phyloP scores from a whole-genome alignment of 2,113 vertebrate species.

The Centropristis striata region DNA sequence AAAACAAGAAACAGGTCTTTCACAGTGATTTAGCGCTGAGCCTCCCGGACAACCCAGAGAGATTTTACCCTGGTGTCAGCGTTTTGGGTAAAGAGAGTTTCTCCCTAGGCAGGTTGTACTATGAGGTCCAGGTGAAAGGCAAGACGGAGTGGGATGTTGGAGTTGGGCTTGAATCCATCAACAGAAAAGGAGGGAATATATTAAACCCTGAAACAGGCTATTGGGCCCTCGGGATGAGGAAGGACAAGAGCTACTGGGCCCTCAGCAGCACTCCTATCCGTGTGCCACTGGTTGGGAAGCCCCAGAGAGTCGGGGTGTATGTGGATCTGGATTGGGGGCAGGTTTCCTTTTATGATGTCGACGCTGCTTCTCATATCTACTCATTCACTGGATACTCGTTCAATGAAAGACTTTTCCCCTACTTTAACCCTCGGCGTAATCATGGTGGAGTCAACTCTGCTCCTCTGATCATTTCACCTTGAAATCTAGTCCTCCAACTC shows the following conservation, averaged over 20 bases:
- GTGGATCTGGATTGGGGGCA: constrained; percentile 87
- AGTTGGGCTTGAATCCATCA: constrained; percentile 72
- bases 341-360: constrained; percentile 88
- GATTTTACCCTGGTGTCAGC: constrained; percentile 77
- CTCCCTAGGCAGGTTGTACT: constrained; percentile 77
- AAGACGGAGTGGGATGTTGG: constrained; percentile 84
- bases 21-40: constrained; percentile 45
- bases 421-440: constrained; percentile 84
- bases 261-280: constrained; percentile 64
- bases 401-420: constrained; percentile 84
- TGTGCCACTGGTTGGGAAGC: constrained; percentile 78
- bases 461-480: constrained; percentile 70
- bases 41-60: constrained; percentile 60
- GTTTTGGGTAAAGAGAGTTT: constrained; percentile 79
- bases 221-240: constrained; percentile 79
- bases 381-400: constrained; percentile 87
- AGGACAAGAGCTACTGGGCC: constrained; percentile 66
- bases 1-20: constrained; percentile 69
- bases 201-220: constrained; percentile 79
- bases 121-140: constrained; percentile 78
- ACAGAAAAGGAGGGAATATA: constrained; percentile 73
- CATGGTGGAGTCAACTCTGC: constrained; percentile 67
- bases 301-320: constrained; percentile 87
- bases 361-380: constrained; percentile 82
- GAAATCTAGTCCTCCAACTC: too few species aligned